These are phyloP conservation scores for Ischnura elegans DNA, from an alignment of 2,888 invertebrate genomes.

Conservation along the genomic window DNA sequence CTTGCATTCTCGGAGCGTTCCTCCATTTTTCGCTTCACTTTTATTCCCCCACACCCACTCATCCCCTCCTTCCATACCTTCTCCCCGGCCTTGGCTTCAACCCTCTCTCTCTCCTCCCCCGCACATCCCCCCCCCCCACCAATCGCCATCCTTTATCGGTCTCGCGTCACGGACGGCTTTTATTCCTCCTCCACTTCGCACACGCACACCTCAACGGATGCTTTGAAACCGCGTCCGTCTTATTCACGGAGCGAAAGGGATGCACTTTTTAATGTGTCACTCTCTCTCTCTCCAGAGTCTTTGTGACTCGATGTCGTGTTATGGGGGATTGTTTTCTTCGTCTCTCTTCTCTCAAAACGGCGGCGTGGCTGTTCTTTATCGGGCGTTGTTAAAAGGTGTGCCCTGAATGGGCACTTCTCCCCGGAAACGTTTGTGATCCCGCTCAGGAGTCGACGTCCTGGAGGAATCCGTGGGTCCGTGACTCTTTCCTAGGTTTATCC, in stretches of 20 bases:
- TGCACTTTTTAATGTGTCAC: not conserved
- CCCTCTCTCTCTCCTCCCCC: not conserved
- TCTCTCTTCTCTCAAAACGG: not conserved
- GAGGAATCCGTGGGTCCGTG: too few relatives aligned
- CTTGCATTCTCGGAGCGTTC: slow-evolving; percentile 13
- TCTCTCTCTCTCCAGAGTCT: not conserved
- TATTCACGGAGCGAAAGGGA: not conserved
- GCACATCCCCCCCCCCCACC: not conserved
- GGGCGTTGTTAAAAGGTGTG: not conserved
- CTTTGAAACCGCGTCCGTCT: not conserved
- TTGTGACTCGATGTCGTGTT: not conserved
- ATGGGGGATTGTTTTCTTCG: not conserved
- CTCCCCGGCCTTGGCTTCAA: not conserved
- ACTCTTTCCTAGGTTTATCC: too few relatives aligned
- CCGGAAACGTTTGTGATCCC: not conserved
- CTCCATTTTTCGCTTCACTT: slow-evolving; percentile 20
- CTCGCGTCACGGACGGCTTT: slow-evolving; percentile 9
- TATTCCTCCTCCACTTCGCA: not conserved
- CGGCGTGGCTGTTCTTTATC: not conserved
- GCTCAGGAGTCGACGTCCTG: not conserved
- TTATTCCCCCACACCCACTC: not conserved
- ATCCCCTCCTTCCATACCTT: not conserved
- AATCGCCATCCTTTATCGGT: not conserved
- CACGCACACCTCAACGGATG: not conserved
- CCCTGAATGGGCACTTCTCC: not conserved